phyloP scores from a whole-genome alignment of 1,140 invertebrate species.

The Caenorhabditis latens region DNA sequence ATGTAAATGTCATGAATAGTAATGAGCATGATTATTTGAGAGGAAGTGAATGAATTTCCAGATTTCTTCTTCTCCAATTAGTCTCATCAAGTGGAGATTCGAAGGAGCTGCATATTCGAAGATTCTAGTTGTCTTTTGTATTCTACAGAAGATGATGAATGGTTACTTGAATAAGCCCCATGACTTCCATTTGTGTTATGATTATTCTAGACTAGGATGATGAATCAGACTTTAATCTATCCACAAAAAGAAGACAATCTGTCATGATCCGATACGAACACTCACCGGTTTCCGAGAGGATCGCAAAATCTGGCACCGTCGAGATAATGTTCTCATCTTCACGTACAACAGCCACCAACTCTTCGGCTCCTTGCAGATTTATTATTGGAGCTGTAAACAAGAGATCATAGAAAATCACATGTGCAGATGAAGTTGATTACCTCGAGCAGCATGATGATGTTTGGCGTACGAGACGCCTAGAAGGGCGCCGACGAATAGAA shows the following conservation, averaged over 20 bases:
- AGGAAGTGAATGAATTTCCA: slow-evolving; percentile 4
- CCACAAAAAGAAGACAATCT: not conserved
- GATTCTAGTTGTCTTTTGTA: not conserved
- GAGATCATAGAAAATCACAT: not conserved
- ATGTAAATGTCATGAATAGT: slow-evolving; percentile 47
- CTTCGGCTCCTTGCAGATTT: slow-evolving; percentile 74
- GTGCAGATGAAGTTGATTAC: not conserved
- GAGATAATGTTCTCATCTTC: slow-evolving; percentile 73
- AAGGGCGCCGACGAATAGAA: slow-evolving; percentile 13
- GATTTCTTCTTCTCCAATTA: slow-evolving; percentile 23
- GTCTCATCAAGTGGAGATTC: not conserved
- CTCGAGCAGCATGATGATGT: slow-evolving; percentile 38
- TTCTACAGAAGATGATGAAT: not conserved
- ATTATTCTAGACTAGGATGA: not conserved
- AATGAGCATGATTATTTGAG: slow-evolving; percentile 57
- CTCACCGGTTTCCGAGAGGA: slow-evolving; percentile 73
- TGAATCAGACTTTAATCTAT: not conserved
- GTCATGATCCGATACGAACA: not conserved
- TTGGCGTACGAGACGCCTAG: slow-evolving; percentile 25
- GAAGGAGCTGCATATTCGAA: not conserved
- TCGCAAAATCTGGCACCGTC: slow-evolving; percentile 74
- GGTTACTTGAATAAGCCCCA: not conserved
- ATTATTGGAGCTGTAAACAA: slow-evolving; percentile 71
- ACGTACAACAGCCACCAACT: slow-evolving; percentile 72
- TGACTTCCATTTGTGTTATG: slow-evolving; percentile 36